These are phyloP conservation scores for Palloptera scutellata DNA, from an alignment of 2,888 invertebrate species.

Conservation along the genomic window DNA sequence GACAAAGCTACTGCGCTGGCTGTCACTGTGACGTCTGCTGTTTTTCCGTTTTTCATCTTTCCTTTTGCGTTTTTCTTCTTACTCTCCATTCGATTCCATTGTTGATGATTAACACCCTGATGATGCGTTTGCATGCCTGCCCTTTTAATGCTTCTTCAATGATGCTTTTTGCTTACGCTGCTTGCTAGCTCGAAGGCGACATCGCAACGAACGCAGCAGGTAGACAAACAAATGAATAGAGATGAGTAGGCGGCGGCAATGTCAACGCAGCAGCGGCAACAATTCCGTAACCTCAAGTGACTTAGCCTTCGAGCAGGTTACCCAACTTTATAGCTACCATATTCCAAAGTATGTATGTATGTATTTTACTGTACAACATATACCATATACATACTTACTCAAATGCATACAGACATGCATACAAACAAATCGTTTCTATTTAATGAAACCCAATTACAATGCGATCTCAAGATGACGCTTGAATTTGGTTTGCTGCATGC, in stretches of 20 bases:
- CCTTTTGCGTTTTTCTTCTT: too few species aligned
- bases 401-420: too few species aligned
- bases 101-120: constrained; percentile 26
- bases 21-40: too few species aligned
- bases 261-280: constrained; percentile 27
- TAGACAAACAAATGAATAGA: constrained; percentile 25
- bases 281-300: constrained; percentile 37
- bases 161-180: neutral
- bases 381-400: too few species aligned
- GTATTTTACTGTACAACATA: too few species aligned
- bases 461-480: too few species aligned
- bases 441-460: too few species aligned
- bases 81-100: neutral
- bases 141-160: constrained; percentile 10
- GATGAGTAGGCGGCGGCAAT: constrained; percentile 12
- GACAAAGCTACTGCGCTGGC: too few species aligned
- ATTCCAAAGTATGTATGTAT: too few species aligned
- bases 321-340: too few species aligned
- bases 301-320: constrained; percentile 3
- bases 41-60: too few species aligned
- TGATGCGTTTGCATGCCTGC: constrained; percentile 11
- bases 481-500: neutral
- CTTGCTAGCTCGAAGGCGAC: constrained; percentile 22
- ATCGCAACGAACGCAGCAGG: constrained; percentile 26
- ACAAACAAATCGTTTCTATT: too few species aligned